Evolutionary conservation across 2,888 invertebrate genomes (phyloP).

Genomic region (Muschampia plurimacula): DNA sequence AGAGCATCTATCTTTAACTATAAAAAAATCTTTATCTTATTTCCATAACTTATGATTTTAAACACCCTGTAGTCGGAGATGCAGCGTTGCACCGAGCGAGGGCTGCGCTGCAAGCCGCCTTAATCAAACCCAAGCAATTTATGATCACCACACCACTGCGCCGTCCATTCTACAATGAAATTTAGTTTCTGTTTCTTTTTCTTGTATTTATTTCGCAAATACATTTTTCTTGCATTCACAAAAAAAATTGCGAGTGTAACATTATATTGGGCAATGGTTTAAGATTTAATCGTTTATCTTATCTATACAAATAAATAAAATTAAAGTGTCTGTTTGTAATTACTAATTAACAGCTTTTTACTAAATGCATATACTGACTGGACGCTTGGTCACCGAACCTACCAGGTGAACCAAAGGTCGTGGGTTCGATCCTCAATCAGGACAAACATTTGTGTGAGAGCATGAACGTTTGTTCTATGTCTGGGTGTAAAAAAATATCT

Average conservation of each 20-base stretch:
- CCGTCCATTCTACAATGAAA: constrained; percentile 44
- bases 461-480: too few relatives aligned
- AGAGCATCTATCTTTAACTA: too few relatives aligned
- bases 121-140: constrained; percentile 83
- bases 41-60: neutral
- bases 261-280: neutral
- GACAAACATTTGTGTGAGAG: too few relatives aligned
- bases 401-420: too few relatives aligned
- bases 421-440: too few relatives aligned
- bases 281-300: too few relatives aligned
- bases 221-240: neutral
- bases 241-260: neutral
- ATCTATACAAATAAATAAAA: too few relatives aligned
- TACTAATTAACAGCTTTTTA: too few relatives aligned
- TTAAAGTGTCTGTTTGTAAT: too few relatives aligned
- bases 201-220: neutral
- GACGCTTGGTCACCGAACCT: too few relatives aligned
- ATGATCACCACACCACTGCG: constrained; percentile 68
- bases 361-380: too few relatives aligned
- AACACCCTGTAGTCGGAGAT: constrained; percentile 61
- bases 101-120: constrained; percentile 59
- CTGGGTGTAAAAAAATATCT: too few relatives aligned
- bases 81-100: constrained; percentile 65
- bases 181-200: constrained; percentile 28
- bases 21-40: neutral